Conservation (phyloP, 2,797 vertebrate genomes). For the Urocyon cinereoargenteus region DNA sequence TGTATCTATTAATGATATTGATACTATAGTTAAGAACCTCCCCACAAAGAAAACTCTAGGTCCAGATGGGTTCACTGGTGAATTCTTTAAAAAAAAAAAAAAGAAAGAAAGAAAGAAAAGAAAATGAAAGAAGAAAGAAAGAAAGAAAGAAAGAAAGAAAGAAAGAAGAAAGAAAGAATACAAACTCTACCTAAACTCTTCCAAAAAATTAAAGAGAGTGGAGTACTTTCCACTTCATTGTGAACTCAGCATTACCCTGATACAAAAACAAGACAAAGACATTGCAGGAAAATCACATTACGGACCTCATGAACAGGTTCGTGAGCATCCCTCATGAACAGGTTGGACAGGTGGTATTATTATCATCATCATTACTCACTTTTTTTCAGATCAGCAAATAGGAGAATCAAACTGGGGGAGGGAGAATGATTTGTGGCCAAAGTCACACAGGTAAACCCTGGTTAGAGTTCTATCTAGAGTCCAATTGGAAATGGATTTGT, state of each 20-base stretch:
- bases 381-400: background rate
- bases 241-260: background rate
- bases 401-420: background rate
- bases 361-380: background rate
- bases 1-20: background rate
- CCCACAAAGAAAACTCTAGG: background rate
- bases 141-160: no score
- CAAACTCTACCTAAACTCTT: background rate
- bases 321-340: background rate
- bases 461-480: background rate
- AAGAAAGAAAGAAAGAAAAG: no score
- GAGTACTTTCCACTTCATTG: background rate
- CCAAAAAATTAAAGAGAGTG: background rate
- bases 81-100: background rate
- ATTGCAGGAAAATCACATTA: background rate
- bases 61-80: background rate
- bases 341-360: background rate
- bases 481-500: background rate
- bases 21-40: background rate
- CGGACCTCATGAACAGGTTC: background rate
- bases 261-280: background rate
- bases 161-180: background rate
- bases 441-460: background rate
- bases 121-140: no score
- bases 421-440: background rate